phyloP scores from a whole-genome alignment of 2,113 vertebrate genomes.

The Catharus bicknelli region DNA sequence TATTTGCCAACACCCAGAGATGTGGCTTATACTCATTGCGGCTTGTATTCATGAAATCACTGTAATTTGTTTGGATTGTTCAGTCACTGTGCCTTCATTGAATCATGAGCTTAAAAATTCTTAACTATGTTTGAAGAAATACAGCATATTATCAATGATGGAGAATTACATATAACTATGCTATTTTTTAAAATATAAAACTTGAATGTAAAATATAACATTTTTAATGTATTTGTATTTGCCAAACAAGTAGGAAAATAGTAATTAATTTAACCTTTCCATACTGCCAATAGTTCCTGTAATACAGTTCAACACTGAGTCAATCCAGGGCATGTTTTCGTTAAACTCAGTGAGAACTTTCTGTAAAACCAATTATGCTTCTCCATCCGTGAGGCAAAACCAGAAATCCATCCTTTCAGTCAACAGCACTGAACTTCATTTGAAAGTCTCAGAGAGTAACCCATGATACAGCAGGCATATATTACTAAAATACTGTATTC shows the following conservation, averaged over 20 bases:
- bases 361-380: neutral
- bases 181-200: neutral
- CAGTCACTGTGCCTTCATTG: neutral
- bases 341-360: neutral
- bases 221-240: neutral
- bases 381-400: neutral
- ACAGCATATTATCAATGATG: accelerated
- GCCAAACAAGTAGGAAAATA: neutral
- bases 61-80: neutral
- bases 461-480: neutral
- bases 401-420: neutral
- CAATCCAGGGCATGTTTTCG: neutral
- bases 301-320: neutral
- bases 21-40: too few relatives aligned
- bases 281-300: neutral
- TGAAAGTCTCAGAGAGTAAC: neutral
- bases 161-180: neutral
- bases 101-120: neutral
- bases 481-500: neutral
- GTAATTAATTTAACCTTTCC: neutral
- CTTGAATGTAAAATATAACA: neutral
- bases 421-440: neutral
- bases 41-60: too few relatives aligned
- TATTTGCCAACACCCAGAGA: too few relatives aligned
- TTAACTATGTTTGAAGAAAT: neutral